Conservation (phyloP, 2,113 vertebrate genomes). For the Crotophaga sulcirostris region DNA sequence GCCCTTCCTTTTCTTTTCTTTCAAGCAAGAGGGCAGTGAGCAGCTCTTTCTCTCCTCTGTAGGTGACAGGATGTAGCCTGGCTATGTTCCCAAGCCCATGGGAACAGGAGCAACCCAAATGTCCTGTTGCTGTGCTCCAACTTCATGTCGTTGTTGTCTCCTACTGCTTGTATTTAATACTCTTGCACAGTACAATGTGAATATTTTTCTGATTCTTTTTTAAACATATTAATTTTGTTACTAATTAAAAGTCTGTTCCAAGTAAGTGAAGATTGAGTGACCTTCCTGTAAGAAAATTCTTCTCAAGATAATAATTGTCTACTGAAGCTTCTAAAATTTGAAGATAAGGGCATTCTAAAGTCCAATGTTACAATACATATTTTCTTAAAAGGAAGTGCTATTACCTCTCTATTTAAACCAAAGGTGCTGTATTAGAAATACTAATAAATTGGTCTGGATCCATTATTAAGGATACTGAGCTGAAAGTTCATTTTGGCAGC, state of each 20-base stretch:
- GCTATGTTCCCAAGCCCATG: accelerated
- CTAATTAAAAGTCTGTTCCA: background rate
- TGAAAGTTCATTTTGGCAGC: background rate
- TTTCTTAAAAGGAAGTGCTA: background rate
- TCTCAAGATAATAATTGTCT: background rate
- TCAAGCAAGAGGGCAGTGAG: background rate
- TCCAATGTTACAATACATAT: background rate
- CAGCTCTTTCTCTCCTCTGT: background rate
- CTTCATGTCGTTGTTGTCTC: background rate
- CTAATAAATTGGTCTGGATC: background rate
- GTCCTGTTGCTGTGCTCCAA: background rate
- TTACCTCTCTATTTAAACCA: background rate
- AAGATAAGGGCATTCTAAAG: background rate
- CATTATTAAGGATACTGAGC: background rate
- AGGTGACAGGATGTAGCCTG: background rate
- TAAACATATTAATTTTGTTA: background rate
- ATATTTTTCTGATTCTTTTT: background rate
- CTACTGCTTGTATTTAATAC: background rate
- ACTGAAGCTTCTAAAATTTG: background rate
- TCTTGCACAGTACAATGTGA: background rate
- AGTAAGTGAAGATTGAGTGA: background rate
- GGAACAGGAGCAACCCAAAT: background rate
- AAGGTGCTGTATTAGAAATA: background rate
- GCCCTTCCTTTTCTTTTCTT: background rate
- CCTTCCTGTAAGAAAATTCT: background rate